Percentiles rank a stretch among this genome's conserved stretches.
Conservation (phyloP, 2,797 vertebrate genomes). For the Astyanax mexicanus region DNA sequence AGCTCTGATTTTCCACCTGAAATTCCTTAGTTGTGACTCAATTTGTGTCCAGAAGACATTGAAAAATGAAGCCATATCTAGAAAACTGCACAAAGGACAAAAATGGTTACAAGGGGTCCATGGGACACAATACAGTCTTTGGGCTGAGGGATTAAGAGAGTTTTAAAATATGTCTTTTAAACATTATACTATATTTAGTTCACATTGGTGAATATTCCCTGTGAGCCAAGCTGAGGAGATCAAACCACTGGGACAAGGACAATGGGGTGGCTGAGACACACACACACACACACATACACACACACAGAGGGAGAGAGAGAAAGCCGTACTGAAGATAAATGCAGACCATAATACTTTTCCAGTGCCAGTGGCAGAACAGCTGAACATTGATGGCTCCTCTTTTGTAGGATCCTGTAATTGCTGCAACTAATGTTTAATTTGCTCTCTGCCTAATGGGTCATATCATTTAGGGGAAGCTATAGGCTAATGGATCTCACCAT, state of each 20-base stretch:
- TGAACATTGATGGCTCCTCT: constrained; percentile 33
- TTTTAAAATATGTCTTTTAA: too few relatives aligned
- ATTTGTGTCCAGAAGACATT: too few relatives aligned
- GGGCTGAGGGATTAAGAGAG: too few relatives aligned
- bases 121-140: too few relatives aligned
- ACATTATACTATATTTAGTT: too few relatives aligned
- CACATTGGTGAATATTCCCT: not conserved
- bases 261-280: not conserved
- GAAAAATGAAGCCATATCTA: too few relatives aligned
- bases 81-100: too few relatives aligned
- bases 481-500: constrained; percentile 49
- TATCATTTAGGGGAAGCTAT: constrained; percentile 55
- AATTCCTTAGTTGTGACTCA: too few relatives aligned
- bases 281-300: not conserved
- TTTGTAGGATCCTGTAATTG: constrained; percentile 55
- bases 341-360: constrained; percentile 1
- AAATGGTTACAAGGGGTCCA: too few relatives aligned
- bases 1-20: too few relatives aligned
- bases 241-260: not conserved
- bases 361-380: constrained; percentile 10
- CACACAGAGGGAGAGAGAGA: not conserved
- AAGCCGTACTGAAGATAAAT: constrained; percentile 8
- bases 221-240: not conserved
- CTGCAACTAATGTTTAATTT: constrained; percentile 57
- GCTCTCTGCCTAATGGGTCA: constrained; percentile 56